phyloP scores from a whole-genome alignment of 2,797 vertebrate species.

The Thripadectes ignobilis region DNA sequence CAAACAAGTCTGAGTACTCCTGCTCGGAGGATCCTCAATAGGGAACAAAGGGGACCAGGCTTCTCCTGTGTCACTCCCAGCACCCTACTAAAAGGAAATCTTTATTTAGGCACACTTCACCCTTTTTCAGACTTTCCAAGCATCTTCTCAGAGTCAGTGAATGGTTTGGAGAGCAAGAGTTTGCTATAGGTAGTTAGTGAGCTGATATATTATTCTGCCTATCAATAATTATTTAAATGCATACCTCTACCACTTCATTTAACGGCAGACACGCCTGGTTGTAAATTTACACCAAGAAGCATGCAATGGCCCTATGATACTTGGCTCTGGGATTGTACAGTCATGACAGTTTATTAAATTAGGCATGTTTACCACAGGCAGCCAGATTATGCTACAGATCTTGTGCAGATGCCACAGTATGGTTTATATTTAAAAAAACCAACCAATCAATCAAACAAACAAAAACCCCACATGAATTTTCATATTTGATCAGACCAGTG shows the following conservation, averaged over 20 bases:
- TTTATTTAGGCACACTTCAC: conserved; percentile 82
- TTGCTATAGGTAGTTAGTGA: background rate
- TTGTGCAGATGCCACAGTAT: background rate
- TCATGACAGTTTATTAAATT: background rate
- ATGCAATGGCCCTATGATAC: background rate
- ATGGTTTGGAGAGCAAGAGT: background rate
- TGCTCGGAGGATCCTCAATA: conserved; percentile 79
- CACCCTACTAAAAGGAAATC: conserved; percentile 83
- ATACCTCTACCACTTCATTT: background rate
- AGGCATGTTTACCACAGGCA: background rate
- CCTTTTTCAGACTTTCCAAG: background rate
- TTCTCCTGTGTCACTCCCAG: conserved; percentile 80
- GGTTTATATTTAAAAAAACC: background rate
- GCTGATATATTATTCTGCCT: background rate
- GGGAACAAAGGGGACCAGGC: conserved; percentile 82
- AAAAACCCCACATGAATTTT: background rate
- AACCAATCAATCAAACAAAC: background rate
- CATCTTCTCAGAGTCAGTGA: background rate
- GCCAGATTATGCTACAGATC: background rate
- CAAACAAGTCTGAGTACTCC: conserved; percentile 80
- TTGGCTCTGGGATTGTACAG: background rate
- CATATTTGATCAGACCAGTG: background rate
- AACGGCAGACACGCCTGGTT: background rate
- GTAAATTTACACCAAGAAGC: background rate
- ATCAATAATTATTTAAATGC: background rate